phyloP scores from a whole-genome alignment of 2,888 invertebrate species.

The Drosophila meridiana region DNA sequence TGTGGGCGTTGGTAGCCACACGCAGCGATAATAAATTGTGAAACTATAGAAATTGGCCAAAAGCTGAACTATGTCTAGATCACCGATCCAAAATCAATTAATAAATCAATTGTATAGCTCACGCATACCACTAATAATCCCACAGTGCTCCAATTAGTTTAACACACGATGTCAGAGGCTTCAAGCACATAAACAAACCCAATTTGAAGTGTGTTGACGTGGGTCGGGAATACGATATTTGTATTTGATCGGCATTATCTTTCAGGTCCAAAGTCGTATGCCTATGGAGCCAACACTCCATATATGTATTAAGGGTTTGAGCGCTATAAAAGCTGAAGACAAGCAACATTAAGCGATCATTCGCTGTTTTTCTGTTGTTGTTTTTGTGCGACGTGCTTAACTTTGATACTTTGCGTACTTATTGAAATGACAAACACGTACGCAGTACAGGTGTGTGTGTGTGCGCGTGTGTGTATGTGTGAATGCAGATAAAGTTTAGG shows the following conservation, averaged over 20 bases:
- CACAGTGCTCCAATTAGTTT: conserved; percentile 27
- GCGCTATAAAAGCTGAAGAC: conserved; percentile 57
- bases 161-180: background rate
- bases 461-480: conserved; percentile 13
- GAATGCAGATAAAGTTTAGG: conserved; percentile 20
- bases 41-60: conserved; percentile 24
- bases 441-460: conserved; percentile 9
- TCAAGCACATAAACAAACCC: conserved; percentile 35
- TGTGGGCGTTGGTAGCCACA: conserved; percentile 66
- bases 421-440: conserved; percentile 67
- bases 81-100: conserved; percentile 14
- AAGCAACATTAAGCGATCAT: conserved; percentile 33
- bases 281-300: conserved; percentile 17
- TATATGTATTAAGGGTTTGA: conserved; percentile 6
- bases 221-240: conserved; percentile 41
- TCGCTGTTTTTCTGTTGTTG: conserved; percentile 35
- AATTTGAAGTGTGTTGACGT: conserved; percentile 36
- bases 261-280: conserved; percentile 9
- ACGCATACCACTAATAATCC: background rate
- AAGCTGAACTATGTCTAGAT: background rate
- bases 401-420: conserved; percentile 49
- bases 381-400: conserved; percentile 51
- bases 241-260: conserved; percentile 27
- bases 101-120: conserved; percentile 24
- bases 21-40: conserved; percentile 49